Evolutionary conservation across 1,140 invertebrate genomes (phyloP), one percentile per base, ranked within the genome.

Genomic region (Calosoma granatense): DNA sequence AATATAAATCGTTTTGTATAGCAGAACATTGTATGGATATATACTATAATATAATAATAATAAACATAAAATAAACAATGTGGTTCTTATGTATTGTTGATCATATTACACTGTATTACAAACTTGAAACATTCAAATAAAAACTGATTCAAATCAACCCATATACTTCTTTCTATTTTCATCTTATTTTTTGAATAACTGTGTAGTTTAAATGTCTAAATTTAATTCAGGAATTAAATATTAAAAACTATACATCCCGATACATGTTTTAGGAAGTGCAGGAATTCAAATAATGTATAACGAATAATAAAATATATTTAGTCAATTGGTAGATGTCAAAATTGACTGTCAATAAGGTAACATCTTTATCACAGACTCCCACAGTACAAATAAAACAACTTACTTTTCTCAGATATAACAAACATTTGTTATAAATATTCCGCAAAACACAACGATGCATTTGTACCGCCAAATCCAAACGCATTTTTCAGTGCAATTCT

Each of bases 391-490:
- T 4, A 12, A 47, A n/a, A n/a, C n/a, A n/a, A n/a, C n/a, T n/a
- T n/a, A n/a, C n/a, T n/a, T n/a, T n/a, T n/a, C n/a, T n/a, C n/a
- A n/a, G n/a, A n/a, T n/a, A n/a, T n/a, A n/a, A n/a, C n/a, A n/a
- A n/a, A n/a, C n/a, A n/a, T n/a, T n/a, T n/a, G n/a, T 47, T 47
- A 47, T 4, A 9, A 53, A 61, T 69, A 80, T 59, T 79, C 67
- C 9, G 72, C 74, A 56, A 92, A 80, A 74, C 92, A 94, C 11
- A 99, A 72, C 61, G 85, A 86, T 23, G 92, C 92, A 81, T 98
- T 98, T 17, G 95, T 98, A 23, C 96, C 97, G 55, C 96, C 96
- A 83, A 99, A 99, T 2, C 96, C 97, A 82, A 98, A 98, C 12
- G 95, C 94, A 76, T 99, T 99, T 74, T 94, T 97, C 43, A 99